A percentile compares a stretch with the other conserved stretches of the same genome.
Evolutionary conservation across 2,113 vertebrate species (phyloP).

Genomic region (Poicephalus gulielmi): DNA sequence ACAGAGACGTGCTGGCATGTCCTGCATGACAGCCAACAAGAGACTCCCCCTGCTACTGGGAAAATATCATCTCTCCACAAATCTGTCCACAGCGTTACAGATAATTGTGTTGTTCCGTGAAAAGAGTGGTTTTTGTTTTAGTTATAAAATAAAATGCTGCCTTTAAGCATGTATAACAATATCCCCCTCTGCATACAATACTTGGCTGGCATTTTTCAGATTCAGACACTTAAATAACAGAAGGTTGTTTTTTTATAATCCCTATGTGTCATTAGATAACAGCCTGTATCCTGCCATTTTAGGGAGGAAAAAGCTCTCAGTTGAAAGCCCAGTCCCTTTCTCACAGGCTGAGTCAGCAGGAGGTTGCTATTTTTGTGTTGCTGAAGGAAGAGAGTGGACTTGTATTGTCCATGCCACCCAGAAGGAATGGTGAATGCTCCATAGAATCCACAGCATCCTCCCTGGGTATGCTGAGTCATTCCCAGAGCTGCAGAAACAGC

Average conservation of each 20-base stretch:
- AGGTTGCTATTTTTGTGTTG: not conserved
- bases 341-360: not conserved
- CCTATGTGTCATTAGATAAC: not conserved
- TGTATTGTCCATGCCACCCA: not conserved
- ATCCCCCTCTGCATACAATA: not conserved
- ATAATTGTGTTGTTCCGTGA: not conserved
- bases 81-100: not conserved
- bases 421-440: not conserved
- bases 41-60: not conserved
- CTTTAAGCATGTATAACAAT: not conserved
- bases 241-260: not conserved
- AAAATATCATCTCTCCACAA: not conserved
- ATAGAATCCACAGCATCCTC: not conserved
- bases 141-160: not conserved
- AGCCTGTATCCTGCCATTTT: not conserved
- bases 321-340: not conserved
- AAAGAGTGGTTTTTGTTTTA: slow-evolving; percentile 4
- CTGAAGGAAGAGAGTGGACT: not conserved
- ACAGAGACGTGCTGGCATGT: not conserved
- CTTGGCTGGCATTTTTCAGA: slow-evolving; percentile 35
- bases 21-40: not conserved
- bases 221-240: not conserved
- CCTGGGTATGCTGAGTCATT: accelerated
- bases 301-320: not conserved
- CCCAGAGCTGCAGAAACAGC: not conserved